A percentile compares a stretch with the other conserved stretches of the same genome.
Evolutionary conservation across 2,113 vertebrate genomes (phyloP).

Genomic region (Aplodontia rufa): DNA sequence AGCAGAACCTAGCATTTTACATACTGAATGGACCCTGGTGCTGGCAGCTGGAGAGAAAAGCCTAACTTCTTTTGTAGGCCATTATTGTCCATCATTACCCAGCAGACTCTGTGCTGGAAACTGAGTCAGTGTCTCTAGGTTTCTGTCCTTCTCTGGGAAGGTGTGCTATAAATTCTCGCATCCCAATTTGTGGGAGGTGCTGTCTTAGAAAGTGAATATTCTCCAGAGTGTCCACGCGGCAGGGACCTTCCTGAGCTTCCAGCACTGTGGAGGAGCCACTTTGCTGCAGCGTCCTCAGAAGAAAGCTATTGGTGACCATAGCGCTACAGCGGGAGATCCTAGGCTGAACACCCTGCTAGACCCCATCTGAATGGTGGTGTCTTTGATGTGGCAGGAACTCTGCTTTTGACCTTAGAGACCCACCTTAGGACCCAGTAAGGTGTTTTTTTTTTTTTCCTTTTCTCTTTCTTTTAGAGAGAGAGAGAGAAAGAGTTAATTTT

Average conservation of each 20-base stretch:
- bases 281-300: neutral
- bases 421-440: neutral
- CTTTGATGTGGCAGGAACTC: neutral
- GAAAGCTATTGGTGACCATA: fast-evolving
- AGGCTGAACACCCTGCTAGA: neutral
- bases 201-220: neutral
- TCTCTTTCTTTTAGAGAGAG: no score
- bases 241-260: neutral
- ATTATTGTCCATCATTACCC: neutral
- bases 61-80: neutral
- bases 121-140: neutral
- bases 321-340: neutral
- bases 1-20: neutral
- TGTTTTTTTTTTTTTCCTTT: no score
- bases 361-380: neutral
- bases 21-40: fast-evolving
- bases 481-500: no score
- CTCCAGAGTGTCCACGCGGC: neutral
- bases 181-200: neutral
- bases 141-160: neutral
- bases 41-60: neutral
- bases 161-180: fast-evolving
- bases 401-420: neutral
- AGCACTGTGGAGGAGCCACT: neutral
- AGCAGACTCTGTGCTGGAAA: neutral